These are phyloP conservation scores for Callyntrura sp. DNA, from an alignment of 2,888 invertebrate genomes.

Conservation along the genomic window DNA sequence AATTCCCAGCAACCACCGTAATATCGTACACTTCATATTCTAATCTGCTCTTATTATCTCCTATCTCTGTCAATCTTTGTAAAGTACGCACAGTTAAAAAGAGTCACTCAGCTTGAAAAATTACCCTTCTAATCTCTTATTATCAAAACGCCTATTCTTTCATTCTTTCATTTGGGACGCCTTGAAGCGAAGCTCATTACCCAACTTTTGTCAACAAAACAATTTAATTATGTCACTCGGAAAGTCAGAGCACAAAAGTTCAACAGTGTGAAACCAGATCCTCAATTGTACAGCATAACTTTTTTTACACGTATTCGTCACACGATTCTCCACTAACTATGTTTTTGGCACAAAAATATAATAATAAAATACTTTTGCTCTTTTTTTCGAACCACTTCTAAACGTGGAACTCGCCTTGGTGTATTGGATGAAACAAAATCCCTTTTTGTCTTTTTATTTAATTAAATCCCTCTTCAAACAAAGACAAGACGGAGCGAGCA, in stretches of 20 bases:
- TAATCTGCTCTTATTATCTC: constrained; percentile 35
- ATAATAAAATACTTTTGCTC: not conserved
- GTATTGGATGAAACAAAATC: not conserved
- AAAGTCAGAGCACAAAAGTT: not conserved
- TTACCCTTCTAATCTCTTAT: constrained; percentile 31
- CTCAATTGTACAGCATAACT: not conserved
- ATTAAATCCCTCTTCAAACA: constrained; percentile 4
- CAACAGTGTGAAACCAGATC: constrained; percentile 19
- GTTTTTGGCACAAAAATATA: not conserved
- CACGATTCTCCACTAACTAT: constrained; percentile 20
- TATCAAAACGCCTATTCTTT: constrained; percentile 14
- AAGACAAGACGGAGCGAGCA: not conserved
- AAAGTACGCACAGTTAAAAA: not conserved
- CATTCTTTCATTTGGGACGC: constrained; percentile 33
- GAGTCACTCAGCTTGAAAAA: constrained; percentile 19
- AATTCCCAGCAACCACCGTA: constrained; percentile 65
- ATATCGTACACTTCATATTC: constrained; percentile 58
- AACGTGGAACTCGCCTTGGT: not conserved
- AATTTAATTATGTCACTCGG: constrained; percentile 44
- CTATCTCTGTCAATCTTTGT: constrained; percentile 7
- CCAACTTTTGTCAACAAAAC: constrained; percentile 1
- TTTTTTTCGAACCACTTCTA: no score
- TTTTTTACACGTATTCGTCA: not conserved
- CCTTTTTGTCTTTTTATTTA: not conserved
- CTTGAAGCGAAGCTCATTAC: constrained; percentile 39